phyloP scores from a whole-genome alignment of 2,113 vertebrate species.

The Leiothrix lutea region DNA sequence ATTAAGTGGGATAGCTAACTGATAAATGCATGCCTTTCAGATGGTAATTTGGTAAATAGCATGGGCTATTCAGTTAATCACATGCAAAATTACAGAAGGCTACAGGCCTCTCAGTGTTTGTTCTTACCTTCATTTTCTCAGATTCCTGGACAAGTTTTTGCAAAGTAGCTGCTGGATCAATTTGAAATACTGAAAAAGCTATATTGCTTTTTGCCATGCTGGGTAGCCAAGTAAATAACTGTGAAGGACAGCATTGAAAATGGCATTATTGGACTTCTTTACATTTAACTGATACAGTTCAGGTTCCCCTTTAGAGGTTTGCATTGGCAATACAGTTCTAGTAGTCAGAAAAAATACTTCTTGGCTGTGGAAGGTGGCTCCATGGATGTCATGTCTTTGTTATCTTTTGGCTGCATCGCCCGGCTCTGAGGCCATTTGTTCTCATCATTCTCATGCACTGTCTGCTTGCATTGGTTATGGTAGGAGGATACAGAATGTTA shows the following conservation, averaged over 20 bases:
- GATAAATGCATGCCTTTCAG: background rate
- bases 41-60: background rate
- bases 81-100: background rate
- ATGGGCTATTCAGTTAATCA: background rate
- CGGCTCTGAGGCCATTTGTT: background rate
- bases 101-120: background rate
- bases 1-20: background rate
- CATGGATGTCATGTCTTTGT: background rate
- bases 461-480: fast-evolving
- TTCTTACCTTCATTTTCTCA: background rate
- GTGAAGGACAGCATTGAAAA: background rate
- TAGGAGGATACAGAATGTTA: background rate
- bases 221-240: background rate
- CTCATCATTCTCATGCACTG: background rate
- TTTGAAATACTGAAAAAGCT: background rate
- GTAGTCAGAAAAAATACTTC: background rate
- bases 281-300: background rate
- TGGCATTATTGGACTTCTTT: background rate
- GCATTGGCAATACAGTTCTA: background rate
- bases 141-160: background rate
- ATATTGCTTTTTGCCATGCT: background rate
- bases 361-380: background rate
- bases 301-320: background rate
- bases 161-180: background rate
- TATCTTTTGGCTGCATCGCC: background rate